Evolutionary conservation across 2,888 invertebrate genomes (phyloP), one percentile per base, ranked within the genome.

Genomic region (Agrypnus murinus): DNA sequence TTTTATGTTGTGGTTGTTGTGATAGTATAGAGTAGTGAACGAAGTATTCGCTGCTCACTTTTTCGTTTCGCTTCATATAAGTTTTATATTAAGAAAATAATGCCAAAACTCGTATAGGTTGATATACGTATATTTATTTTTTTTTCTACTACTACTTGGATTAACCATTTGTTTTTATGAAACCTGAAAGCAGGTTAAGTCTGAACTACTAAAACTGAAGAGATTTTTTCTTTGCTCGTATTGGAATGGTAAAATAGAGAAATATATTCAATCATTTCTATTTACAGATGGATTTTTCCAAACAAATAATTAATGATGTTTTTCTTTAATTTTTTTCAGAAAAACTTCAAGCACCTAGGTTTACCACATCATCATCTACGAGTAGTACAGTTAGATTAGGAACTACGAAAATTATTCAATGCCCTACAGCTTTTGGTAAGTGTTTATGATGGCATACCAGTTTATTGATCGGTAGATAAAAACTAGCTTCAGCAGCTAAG

Each of bases 391-490:
- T 96, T 77, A 92, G 92, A 84, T 94, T 95, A 87, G 95, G 95
- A 83, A 91, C 93, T 71, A 94, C 93, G 55, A 97, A 97, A 89
- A 95, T 97, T 84, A 89, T 98, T 76, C 95, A 96, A 86, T 98
- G 97, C 87, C 93, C 94, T 86, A n/a, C n/a, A 25, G 96, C 97
- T 14, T 89, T 93, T 84, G 96, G 96, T 94, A 87, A 91, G 90
- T 87, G n/a, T n/a, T n/a, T n/a, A n/a, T n/a, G n/a, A n/a, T n/a
- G n/a, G n/a, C n/a, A n/a, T n/a, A n/a, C n/a, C n/a, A n/a, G n/a
- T n/a, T n/a, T n/a, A n/a, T n/a, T n/a, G n/a, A n/a, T n/a, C n/a
- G n/a, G n/a, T n/a, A n/a, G n/a, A n/a, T n/a, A n/a, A n/a, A n/a
- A n/a, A n/a, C n/a, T n/a, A n/a, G n/a, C n/a, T n/a, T n/a, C n/a